phyloP scores from a whole-genome alignment of 2,888 invertebrate genomes.

The Meiosimyza platycephala region DNA sequence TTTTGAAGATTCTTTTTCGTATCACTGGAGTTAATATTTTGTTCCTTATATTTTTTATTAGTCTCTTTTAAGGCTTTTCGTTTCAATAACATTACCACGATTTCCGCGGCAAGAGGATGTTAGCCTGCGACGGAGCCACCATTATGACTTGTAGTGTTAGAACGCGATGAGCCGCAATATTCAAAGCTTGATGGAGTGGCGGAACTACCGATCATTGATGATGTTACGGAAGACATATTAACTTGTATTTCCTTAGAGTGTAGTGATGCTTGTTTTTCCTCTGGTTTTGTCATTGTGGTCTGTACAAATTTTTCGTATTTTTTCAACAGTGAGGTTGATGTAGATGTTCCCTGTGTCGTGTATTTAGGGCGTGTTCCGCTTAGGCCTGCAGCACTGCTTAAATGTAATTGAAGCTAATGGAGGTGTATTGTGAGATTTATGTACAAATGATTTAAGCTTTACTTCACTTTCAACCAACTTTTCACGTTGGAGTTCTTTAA shows the following conservation, averaged over 20 bases:
- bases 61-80: constrained; percentile 39
- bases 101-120: constrained; percentile 51
- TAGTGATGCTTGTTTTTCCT: neutral
- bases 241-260: constrained; percentile 51
- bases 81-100: constrained; percentile 48
- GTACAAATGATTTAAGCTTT: constrained; percentile 25
- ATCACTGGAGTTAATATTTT: constrained; percentile 17
- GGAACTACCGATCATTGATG: constrained; percentile 44
- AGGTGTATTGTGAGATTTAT: constrained; percentile 35
- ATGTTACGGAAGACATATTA: constrained; percentile 41
- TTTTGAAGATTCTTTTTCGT: neutral
- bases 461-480: neutral
- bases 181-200: constrained; percentile 63
- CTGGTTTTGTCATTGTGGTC: constrained; percentile 43
- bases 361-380: constrained; percentile 38
- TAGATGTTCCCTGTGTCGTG: constrained; percentile 40
- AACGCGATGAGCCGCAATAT: constrained; percentile 50
- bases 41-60: constrained; percentile 22
- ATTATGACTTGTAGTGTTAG: constrained; percentile 5
- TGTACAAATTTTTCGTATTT: constrained; percentile 50
- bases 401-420: constrained; percentile 60
- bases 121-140: constrained; percentile 11
- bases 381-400: constrained; percentile 27
- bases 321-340: constrained; percentile 43
- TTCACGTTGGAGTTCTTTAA: constrained; percentile 37